Evolutionary conservation across 2,888 invertebrate species (phyloP), one percentile per base, ranked within the genome.

Genomic region (Eupelmus urozonus): DNA sequence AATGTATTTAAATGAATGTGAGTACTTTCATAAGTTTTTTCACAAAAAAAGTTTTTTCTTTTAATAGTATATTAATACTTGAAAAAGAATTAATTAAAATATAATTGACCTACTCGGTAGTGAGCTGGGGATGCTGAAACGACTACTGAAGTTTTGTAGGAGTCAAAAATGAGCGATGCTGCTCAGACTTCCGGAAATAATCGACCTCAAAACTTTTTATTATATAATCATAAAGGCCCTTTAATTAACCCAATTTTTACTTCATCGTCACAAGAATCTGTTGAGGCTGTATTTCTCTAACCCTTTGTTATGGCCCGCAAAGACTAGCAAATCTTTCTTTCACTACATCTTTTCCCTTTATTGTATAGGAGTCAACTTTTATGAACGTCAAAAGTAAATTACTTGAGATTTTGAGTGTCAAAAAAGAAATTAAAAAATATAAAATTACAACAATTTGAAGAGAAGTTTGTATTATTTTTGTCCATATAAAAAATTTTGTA

Each of bases 201-300:
- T 67, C 53, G 40, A 67, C 67, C 67, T 40, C 53, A 20, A 67
- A 67, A 67, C 67, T 67, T 67, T 34, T 53, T 63, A 34, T 34
- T 40, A 20, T 20, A 16, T 67, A 67, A 67, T 67, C 34, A 34
- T 67, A 55, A 67, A 55, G 67, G 53, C 1, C 40, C 34, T 53
- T 67, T 67, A 67, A 67, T 67, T 67, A 45, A 55, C 67, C 53
- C 40, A 53, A 67, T 67, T 67, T 67, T 53, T 40, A 40, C 34
- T 60, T 20, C 13, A 60, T 13, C 11, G 3, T 25, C 23, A 25
- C 11, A 25, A 55, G 25, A 55, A 25, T 16, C 16, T 55, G 20
- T 55, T 13, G 23, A 55, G 25, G 16, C 25, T 55, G 7, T 55
- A 55, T 25, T 60, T 20, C 18, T 59, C 40, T 1, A 60, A 18